Evolutionary conservation across 2,888 invertebrate species (phyloP).

Genomic region (Tenthredo notha): DNA sequence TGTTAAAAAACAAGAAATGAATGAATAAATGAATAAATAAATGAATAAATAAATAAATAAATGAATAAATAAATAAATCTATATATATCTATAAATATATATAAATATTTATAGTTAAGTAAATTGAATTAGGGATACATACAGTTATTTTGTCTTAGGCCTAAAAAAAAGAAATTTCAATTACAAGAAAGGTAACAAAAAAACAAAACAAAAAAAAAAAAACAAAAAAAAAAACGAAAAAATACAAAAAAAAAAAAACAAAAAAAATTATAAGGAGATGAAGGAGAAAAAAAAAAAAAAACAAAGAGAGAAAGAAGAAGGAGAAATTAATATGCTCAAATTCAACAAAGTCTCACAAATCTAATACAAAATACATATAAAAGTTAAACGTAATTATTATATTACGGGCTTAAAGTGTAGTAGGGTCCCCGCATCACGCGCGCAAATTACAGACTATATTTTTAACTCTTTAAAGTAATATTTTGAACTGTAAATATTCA

Average conservation of each 20-base stretch:
- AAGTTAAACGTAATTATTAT: conserved; percentile 55
- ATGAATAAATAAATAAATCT: conserved; percentile 57
- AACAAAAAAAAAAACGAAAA: not conserved
- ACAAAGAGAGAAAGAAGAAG: not conserved
- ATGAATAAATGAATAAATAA: conserved; percentile 53
- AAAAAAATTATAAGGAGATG: not conserved
- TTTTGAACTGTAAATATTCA: conserved; percentile 76
- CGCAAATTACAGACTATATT: conserved; percentile 76
- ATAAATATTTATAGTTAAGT: conserved; percentile 66
- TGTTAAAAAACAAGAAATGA: conserved; percentile 6
- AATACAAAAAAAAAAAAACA: not conserved
- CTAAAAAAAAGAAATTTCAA: conserved; percentile 63
- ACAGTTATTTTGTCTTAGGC: conserved; percentile 66
- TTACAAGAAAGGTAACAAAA: conserved; percentile 21
- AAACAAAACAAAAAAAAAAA: not conserved
- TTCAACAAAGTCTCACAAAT: conserved; percentile 68
- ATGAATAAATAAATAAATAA: conserved; percentile 44
- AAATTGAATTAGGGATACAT: conserved; percentile 58
- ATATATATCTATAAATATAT: conserved; percentile 58
- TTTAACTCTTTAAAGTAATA: conserved; percentile 77
- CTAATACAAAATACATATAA: conserved; percentile 56
- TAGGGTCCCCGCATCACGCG: conserved; percentile 57
- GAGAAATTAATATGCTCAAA: conserved; percentile 73
- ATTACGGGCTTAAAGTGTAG: conserved; percentile 63
- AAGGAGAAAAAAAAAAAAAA: not conserved